Evolutionary conservation across 2,113 vertebrate species (phyloP), one percentile per base, ranked within the genome.

Genomic region (Holacanthus passer): DNA sequence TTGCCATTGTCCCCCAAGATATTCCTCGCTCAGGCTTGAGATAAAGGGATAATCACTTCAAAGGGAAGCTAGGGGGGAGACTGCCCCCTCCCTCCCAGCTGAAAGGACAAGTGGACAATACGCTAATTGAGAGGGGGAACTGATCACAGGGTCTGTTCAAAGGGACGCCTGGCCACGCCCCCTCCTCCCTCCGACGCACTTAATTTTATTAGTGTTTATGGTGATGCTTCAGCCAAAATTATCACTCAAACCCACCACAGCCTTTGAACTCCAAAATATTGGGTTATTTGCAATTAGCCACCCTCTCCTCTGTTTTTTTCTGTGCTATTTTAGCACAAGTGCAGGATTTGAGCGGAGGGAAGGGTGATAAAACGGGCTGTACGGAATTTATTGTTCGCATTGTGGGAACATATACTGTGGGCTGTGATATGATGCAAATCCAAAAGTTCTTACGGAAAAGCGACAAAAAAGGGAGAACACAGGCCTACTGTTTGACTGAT

Each of bases 11-110:
- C 96, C 96, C 96, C 91, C 91, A 92, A 94, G 95, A 97, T 97
- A 96, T 97, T 97, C 96, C 96, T 96, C 91, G 93, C 96, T 96
- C 96, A 94, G 95, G 96, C 96, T 96, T 96, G 96, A 98, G 97
- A 99, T 99, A 97, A 99, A 98, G 97, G 97, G 98, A 97, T 98
- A 98, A 98, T 96, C 96, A 98, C 97, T 99, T 99, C 97, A 99
- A 98, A 99, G 97, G 93, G 87, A 96, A 95, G 95, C 96, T 89
- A 14, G 81, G 76, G 94, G 96, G 96, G 95, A 95, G 95, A 94
- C 96, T 96, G 96, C 96, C 97, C 97, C 97, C 97, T 97, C 97
- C 97, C 97, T 97, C 90, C 95, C 95, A 91, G 97, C 97, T 97
- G 95, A 96, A 97, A 97, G 96, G 89, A 96, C 91, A 95, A 97